Evolutionary conservation across 2,888 invertebrate genomes (phyloP).

Genomic region (Halictus ligatus): DNA sequence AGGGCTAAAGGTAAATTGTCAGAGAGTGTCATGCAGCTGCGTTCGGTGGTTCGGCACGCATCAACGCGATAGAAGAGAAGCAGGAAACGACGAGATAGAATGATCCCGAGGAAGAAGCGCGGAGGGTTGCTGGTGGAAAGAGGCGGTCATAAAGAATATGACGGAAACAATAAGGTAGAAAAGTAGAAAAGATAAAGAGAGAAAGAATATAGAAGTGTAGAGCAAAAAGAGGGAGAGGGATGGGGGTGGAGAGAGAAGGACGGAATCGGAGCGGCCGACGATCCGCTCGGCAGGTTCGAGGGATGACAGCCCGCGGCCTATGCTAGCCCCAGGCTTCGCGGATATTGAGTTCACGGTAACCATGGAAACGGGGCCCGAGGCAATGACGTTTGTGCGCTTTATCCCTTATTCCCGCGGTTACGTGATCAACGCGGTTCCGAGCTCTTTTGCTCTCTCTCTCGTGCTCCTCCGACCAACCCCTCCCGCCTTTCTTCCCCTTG

Average conservation of each 20-base stretch:
- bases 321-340: slow-evolving; percentile 75
- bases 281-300: slow-evolving; percentile 81
- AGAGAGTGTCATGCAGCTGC: background rate
- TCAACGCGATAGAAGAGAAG: background rate
- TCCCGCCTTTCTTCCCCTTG: slow-evolving; percentile 10
- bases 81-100: slow-evolving; percentile 2
- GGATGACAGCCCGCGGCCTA: slow-evolving; percentile 82
- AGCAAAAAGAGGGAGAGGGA: background rate
- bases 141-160: slow-evolving; percentile 34
- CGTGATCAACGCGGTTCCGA: slow-evolving; percentile 71
- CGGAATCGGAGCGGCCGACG: slow-evolving; percentile 61
- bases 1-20: background rate
- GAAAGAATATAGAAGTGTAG: slow-evolving; percentile 20
- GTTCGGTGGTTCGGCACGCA: background rate
- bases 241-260: slow-evolving; percentile 9
- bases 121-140: slow-evolving; percentile 4
- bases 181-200: slow-evolving; percentile 40
- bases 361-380: slow-evolving; percentile 81
- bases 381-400: slow-evolving; percentile 82
- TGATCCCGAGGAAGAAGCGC: background rate
- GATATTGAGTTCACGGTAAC: slow-evolving; percentile 84
- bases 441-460: slow-evolving; percentile 61
- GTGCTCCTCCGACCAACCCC: slow-evolving; percentile 19
- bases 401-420: slow-evolving; percentile 82
- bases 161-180: slow-evolving; percentile 47